phyloP scores from a whole-genome alignment of 2,888 invertebrate species.

The Drosophila nr. fundita region DNA sequence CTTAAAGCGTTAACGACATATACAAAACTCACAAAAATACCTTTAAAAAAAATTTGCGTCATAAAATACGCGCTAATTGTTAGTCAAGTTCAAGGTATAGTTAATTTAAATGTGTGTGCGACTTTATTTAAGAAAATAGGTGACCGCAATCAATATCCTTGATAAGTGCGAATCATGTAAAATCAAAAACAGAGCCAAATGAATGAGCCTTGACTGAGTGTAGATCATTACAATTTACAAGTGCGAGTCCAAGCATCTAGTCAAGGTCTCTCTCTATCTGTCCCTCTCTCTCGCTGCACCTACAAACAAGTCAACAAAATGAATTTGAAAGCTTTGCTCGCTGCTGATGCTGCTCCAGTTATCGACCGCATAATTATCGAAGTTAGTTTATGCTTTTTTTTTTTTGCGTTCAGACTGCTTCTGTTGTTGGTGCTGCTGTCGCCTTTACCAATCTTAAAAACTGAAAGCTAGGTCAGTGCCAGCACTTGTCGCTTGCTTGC shows the following conservation, averaged over 20 bases:
- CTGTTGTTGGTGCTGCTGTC: slow-evolving; percentile 29
- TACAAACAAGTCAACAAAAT: slow-evolving; percentile 29
- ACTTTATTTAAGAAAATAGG: not conserved
- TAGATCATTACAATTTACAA: slow-evolving; percentile 25
- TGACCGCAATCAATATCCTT: slow-evolving; percentile 42
- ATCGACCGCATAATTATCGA: slow-evolving; percentile 58
- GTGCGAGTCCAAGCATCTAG: slow-evolving; percentile 8
- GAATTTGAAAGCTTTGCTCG: slow-evolving; percentile 63
- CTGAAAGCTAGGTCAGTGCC: slow-evolving; percentile 76
- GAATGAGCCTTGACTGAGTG: slow-evolving; percentile 18
- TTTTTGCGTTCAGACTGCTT: slow-evolving; percentile 40
- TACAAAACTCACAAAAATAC: slow-evolving; percentile 6
- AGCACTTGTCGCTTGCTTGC: slow-evolving; percentile 48
- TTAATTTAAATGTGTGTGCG: slow-evolving; percentile 13
- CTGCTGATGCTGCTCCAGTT: slow-evolving; percentile 60
- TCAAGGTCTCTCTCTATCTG: slow-evolving; percentile 5
- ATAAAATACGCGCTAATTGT: slow-evolving; percentile 57
- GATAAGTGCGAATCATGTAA: slow-evolving; percentile 3
- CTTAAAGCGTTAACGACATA: slow-evolving; percentile 45
- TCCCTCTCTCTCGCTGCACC: slow-evolving; percentile 17
- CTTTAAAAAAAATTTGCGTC: slow-evolving; percentile 24
- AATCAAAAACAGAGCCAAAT: slow-evolving; percentile 1
- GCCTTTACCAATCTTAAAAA: slow-evolving; percentile 55
- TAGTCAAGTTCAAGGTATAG: slow-evolving; percentile 63
- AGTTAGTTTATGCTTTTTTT: slow-evolving; percentile 24